Percentiles rank a stretch among this genome's conserved stretches.
These are phyloP conservation scores for Metridium senile DNA, from an alignment of 92 coral and sea anemone species.

Conservation along the genomic window DNA sequence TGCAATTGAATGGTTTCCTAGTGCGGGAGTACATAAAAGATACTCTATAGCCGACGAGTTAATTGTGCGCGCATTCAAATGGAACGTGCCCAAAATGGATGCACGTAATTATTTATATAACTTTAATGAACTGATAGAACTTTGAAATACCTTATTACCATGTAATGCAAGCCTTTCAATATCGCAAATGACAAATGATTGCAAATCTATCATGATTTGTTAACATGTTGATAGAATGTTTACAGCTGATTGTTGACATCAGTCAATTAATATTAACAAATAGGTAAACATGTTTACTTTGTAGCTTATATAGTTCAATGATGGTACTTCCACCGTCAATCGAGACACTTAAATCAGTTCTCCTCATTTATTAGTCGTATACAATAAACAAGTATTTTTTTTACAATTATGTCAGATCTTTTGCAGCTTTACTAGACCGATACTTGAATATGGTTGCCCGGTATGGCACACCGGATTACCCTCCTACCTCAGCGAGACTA, in stretches of 20 bases:
- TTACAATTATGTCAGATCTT: too few relatives aligned
- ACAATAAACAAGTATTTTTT: too few relatives aligned
- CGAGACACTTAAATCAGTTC: too few relatives aligned
- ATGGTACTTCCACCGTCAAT: too few relatives aligned
- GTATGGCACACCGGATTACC: too few relatives aligned
- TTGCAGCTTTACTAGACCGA: too few relatives aligned
- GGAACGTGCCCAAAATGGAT: background rate
- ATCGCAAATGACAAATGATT: too few relatives aligned
- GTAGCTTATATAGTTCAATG: too few relatives aligned
- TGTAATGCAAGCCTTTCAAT: background rate
- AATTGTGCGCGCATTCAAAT: conserved; percentile 19
- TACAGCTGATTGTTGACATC: background rate
- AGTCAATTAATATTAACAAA: background rate
- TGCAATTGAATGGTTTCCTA: conserved; percentile 20
- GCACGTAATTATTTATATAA: conserved; percentile 1
- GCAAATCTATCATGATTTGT: too few relatives aligned
- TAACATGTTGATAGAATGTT: background rate
- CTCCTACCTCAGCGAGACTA: too few relatives aligned
- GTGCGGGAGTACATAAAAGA: conserved; percentile 18
- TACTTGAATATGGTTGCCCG: too few relatives aligned
- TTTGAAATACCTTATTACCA: background rate
- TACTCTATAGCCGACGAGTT: conserved; percentile 21
- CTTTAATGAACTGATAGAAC: background rate
- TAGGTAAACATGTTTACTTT: background rate
- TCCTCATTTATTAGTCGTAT: too few relatives aligned